Percentiles rank a stretch among this genome's conserved stretches.
Conservation (phyloP, 2,113 vertebrate species). For the Mugil cephalus region DNA sequence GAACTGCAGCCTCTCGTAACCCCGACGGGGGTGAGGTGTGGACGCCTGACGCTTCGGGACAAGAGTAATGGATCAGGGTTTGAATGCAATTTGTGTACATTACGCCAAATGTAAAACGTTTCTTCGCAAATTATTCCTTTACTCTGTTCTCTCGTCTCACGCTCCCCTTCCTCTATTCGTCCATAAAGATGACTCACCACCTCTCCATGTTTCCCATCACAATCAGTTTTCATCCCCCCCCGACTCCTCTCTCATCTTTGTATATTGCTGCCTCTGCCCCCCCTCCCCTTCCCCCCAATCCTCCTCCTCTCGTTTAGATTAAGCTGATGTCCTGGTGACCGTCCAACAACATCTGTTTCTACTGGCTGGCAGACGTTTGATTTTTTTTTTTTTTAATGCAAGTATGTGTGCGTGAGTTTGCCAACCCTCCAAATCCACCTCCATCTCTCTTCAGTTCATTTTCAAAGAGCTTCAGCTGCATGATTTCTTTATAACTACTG, state of each 20-base stretch:
- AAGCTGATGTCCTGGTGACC: conserved; percentile 70
- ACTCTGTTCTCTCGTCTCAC: conserved; percentile 9
- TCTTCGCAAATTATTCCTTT: too few species aligned
- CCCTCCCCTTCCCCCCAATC: neutral
- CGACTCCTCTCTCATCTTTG: neutral
- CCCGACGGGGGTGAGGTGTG: too few species aligned
- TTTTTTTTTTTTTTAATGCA: neutral
- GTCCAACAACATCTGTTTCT: conserved; percentile 69
- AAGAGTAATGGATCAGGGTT: too few species aligned
- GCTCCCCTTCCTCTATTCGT: neutral
- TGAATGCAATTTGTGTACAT: too few species aligned
- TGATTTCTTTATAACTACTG: conserved; percentile 17
- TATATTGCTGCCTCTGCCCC: neutral
- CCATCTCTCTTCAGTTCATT: neutral
- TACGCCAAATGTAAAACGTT: too few species aligned
- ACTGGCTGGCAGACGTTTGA: conserved; percentile 48
- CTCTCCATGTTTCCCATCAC: conserved; percentile 27
- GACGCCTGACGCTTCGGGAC: too few species aligned
- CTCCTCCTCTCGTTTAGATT: conserved; percentile 32
- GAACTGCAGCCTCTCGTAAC: too few species aligned
- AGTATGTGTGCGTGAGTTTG: conserved; percentile 2
- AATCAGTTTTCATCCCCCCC: conserved; percentile 6
- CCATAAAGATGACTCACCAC: conserved; percentile 42
- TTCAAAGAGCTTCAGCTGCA: conserved; percentile 25
- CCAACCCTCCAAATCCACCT: conserved; percentile 17